Base-by-base conservation (phyloP, 2,797 vertebrate genomes). In the Syngnathus acus region DNA sequence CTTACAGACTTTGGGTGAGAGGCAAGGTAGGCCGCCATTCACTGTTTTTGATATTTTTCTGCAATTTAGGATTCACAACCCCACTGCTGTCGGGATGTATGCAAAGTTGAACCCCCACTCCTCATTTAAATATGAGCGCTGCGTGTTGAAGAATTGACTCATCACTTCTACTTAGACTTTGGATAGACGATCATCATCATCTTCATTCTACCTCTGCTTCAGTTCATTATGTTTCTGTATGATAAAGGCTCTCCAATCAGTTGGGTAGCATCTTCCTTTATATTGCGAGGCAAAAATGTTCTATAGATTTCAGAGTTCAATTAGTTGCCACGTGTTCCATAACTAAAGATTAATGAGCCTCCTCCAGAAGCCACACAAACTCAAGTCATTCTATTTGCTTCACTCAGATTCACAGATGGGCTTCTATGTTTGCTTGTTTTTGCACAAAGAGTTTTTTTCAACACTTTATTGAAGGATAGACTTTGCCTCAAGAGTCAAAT, bases 121-220 rank as follows among this genome's bases (percentile, higher is more conserved):
- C 40, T 1, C 4, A 10, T 6, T 13, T 11, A 43, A 43, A 6
- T 43, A 19, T 50, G 17, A 50, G 17, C 47, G 16, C 16, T 19
- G 16, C 7, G 17, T 17, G 26, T 59, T 26, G 17, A 59, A 6
- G 53, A 54, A 54, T 1, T 39, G 38, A 59, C 21, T 23, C 6
- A 3, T 45, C 43, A 26, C 64, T 42, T 62, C 61, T 37, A 43
- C 64, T 23, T 71, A 64, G 66, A 69, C 64, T 71, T 2, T 76
- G 68, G 78, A 79, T 67, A 73, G 74, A 50, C 59, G 72, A 43
- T 43, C 45, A 11, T 53, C 54, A 16, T 48, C 65, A 50, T 42
- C 62, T n/a, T 19, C 57, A n/a, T 64, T 64, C 66, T 61, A 39
- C 60, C 39, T 70, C 66, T 65, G 8, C 21, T 21, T n/a, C 50